Evolutionary conservation across 2,797 vertebrate species (phyloP), one percentile per base, ranked within the genome.

Genomic region (Picus viridis): DNA sequence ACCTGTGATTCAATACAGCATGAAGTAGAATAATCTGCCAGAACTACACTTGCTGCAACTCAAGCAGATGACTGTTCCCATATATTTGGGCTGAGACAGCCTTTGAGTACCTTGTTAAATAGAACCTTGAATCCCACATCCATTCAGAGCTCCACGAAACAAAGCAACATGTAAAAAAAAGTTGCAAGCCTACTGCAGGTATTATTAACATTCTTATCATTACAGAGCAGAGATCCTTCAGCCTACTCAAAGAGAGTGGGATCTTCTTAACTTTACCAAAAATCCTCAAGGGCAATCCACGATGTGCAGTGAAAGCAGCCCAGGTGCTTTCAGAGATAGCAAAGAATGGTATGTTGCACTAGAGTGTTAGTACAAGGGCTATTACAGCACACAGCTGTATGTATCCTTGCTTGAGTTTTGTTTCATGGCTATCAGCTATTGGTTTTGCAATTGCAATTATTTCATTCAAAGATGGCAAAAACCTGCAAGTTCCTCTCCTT

Each of bases 241-340:
- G 92, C 36, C 95, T 98, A 20, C 96, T 99, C 27, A 89, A 88
- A 51, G 96, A 88, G 51, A 98, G 98, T 86, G 98, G 97, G 57
- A 97, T 99, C 91, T 97, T 99, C 27, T 97, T 97, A 57, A 94
- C 95, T 3, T 72, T 99, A 93, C 97, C 97, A 68, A 97, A 98
- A 94, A 92, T 98, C 73, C 95, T 99, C 67, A 96, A 95, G 91
- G 95, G 92, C 57, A 98, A 97, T 14, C 96, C 97, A 93, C 92
- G 26, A 10, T 98, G 98, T 39, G 98, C 97, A 76, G 95, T 97
- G 73, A 98, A 98, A 96, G 98, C 98, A 89, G 97, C 98, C 30
- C 97, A 99, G 61, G 93, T 98, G 90, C 97, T 98, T 65, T 98
- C 98, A 67, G 98, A 99, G 95, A 97, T 98, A 96, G 98, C 98